Evolutionary conservation across 1,140 invertebrate species (phyloP).

Genomic region (Papilio helenus): DNA sequence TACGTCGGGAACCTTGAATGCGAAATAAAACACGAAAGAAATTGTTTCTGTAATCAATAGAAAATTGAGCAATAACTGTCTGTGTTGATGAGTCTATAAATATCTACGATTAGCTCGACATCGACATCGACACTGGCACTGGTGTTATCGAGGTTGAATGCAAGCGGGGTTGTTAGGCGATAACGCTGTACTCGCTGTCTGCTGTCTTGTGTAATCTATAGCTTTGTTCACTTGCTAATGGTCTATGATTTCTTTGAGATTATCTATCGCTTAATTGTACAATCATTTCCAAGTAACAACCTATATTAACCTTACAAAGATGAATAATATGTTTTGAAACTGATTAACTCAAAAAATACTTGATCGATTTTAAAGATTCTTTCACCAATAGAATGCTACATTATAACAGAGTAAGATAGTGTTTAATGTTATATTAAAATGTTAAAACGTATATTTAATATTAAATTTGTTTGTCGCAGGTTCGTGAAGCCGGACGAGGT

Average conservation of each 20-base stretch:
- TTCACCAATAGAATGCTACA: neutral
- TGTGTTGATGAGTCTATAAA: constrained; percentile 15
- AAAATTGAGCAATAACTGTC: constrained; percentile 32
- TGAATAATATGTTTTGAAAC: too few species aligned
- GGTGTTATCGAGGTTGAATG: constrained; percentile 32
- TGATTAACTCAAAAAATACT: neutral
- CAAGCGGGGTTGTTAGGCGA: constrained; percentile 4
- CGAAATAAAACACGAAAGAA: constrained; percentile 56
- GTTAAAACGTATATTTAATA: neutral
- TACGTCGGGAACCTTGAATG: constrained; percentile 57
- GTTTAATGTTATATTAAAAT: neutral
- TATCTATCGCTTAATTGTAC: neutral
- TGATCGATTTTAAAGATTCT: neutral
- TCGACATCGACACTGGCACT: neutral
- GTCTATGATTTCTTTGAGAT: neutral
- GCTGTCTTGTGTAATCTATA: neutral
- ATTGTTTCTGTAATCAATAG: constrained; percentile 42
- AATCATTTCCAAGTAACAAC: neutral
- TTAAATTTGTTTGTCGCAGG: constrained; percentile 75
- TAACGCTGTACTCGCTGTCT: neutral
- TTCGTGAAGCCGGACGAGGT: constrained; percentile 96
- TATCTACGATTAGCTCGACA: constrained; percentile 12
- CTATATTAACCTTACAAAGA: too few species aligned
- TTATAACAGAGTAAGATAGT: neutral
- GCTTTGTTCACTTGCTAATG: neutral